Base-by-base conservation (phyloP, 92 coral and sea anemone species). In the Metridium senile region DNA sequence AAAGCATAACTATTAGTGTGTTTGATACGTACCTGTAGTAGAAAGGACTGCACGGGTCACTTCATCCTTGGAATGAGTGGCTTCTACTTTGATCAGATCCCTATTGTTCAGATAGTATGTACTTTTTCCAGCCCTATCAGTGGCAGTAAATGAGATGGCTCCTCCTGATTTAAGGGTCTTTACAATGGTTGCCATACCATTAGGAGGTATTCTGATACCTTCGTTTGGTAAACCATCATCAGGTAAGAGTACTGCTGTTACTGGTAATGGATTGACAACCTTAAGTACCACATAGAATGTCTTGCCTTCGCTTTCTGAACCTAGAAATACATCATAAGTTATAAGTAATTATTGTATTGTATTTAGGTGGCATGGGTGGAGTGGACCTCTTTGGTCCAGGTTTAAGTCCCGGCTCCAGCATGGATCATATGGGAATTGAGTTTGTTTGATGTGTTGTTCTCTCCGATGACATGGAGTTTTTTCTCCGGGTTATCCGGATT, bases 171-270 rank as follows among this genome's bases (percentile, higher is more conserved):
- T 85, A 57, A 85, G 11, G 0, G 88, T 92, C 75, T 88, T 96
- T 20, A 76, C 76, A 22, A 92, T 70, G 9, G 70, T 90, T 21
- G 79, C 77, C 8, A 68, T 27, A 11, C 65, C 78, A 1, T 82
- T 75, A 25, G 70, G 83, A 18, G 61, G 59, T 34, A 93, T 86
- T 26, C 46, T 21, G 64, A 89, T 87, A 20, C 99, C 99, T 51
- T 93, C 88, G 0, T 94, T 90, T 1, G 91, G 90, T 33, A 81
- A 75, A 51, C 84, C 85, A 62, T 96, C 97, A 68, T 92, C 85
- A 21, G 97, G 74, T 62, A 93, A 78, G 0, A 96, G 29, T 4
- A 89, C 71, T 1, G 89, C 93, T 29, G 81, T 72, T 26, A 78
- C 74, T 30, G 89, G 90, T 20, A 89, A 85, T 32, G 72, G 87